Conservation (phyloP, 1,140 invertebrate species). For the Dendroctonus ponderosae region DNA sequence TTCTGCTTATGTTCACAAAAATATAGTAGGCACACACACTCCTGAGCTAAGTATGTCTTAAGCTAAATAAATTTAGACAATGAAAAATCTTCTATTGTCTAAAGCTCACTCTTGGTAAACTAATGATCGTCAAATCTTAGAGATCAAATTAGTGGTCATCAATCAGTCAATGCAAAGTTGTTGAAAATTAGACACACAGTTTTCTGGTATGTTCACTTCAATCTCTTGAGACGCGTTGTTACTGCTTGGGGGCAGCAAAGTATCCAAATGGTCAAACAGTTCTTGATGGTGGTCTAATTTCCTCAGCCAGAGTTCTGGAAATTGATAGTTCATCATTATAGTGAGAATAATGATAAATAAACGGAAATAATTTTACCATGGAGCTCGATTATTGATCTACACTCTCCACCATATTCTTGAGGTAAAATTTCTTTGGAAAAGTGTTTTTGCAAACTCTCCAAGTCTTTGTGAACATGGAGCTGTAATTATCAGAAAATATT, state of each 20-base stretch:
- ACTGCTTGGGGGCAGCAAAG: neutral
- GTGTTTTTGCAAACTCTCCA: conserved; percentile 27
- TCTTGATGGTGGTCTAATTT: conserved; percentile 24
- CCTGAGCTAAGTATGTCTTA: too few species aligned
- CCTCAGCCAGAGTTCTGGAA: conserved; percentile 33
- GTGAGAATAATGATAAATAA: neutral
- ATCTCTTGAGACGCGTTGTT: too few species aligned
- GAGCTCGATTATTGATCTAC: conserved; percentile 39
- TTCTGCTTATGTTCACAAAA: too few species aligned
- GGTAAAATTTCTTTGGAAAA: conserved; percentile 45
- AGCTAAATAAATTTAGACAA: too few species aligned
- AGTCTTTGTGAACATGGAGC: conserved; percentile 26
- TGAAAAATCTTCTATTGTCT: too few species aligned
- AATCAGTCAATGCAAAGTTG: too few species aligned
- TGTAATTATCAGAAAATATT: conserved; percentile 9
- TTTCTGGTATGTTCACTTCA: too few species aligned
- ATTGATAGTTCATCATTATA: conserved; percentile 8
- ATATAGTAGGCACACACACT: too few species aligned
- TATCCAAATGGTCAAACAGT: conserved; percentile 35
- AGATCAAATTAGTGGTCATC: too few species aligned
- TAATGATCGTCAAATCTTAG: too few species aligned
- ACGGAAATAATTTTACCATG: conserved; percentile 36
- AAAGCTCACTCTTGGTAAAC: too few species aligned
- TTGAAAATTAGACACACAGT: too few species aligned
- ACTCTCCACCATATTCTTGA: conserved; percentile 46